These are phyloP conservation scores for Rambutsinella grinnellia DNA, from an alignment of 2,888 invertebrate genomes.

Conservation along the genomic window DNA sequence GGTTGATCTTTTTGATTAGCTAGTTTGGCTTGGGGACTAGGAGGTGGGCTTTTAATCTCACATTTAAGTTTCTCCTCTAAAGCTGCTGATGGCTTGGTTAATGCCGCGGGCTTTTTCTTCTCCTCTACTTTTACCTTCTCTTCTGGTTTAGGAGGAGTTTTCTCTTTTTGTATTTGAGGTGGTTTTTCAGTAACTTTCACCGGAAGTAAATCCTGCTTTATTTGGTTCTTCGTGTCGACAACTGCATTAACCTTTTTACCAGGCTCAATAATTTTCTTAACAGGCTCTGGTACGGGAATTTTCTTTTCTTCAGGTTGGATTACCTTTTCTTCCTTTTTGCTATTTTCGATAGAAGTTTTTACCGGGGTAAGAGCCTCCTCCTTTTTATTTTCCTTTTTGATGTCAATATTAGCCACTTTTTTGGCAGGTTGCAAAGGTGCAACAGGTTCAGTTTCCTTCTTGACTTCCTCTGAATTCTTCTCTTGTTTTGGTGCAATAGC, in stretches of 20 bases:
- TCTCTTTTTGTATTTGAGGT: not conserved
- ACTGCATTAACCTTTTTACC: slow-evolving; percentile 10
- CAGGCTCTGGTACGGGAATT: not conserved
- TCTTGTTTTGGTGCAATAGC: not conserved
- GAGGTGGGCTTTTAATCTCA: slow-evolving; percentile 15
- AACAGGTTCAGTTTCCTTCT: not conserved
- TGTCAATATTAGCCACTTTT: no score
- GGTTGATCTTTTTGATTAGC: slow-evolving; percentile 1
- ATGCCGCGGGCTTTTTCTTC: not conserved
- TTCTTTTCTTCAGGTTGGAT: slow-evolving; percentile 1
- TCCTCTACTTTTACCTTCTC: slow-evolving; percentile 3
- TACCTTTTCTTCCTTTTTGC: no score
- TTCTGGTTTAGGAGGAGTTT: not conserved
- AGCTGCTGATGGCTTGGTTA: slow-evolving; percentile 1
- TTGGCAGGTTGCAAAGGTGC: not conserved
- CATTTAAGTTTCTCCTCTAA: slow-evolving; percentile 14
- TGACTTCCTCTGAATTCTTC: not conserved
- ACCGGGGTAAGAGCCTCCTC: no score
- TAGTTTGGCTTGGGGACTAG: no score
- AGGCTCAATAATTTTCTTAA: no score
- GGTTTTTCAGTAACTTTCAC: slow-evolving; percentile 27
- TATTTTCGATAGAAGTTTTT: no score
- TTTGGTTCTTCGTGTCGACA: not conserved
- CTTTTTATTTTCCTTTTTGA: not conserved
- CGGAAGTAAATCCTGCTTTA: slow-evolving; percentile 27